Conservation (phyloP, 2,888 invertebrate species). For the Lymantria monacha region DNA sequence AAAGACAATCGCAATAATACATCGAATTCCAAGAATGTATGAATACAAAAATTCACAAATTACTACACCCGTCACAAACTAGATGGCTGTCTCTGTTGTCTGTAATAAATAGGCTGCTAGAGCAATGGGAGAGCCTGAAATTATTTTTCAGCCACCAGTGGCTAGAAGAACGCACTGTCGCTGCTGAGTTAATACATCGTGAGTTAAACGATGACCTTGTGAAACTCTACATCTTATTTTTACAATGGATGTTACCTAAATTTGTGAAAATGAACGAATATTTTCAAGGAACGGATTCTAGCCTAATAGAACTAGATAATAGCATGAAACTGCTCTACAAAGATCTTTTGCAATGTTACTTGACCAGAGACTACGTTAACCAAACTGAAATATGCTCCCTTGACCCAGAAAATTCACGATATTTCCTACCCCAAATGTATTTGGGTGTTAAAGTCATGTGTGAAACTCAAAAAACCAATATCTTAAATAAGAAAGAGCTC, state of each 20-base stretch:
- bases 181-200: constrained; percentile 1
- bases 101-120: constrained; percentile 26
- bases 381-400: constrained; percentile 2
- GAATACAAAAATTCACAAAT: constrained; percentile 12
- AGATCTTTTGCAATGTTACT: constrained; percentile 4
- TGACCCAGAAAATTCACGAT: constrained; percentile 4
- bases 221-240: constrained; percentile 1
- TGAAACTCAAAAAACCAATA: too few relatives aligned
- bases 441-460: too few relatives aligned
- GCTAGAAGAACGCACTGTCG: constrained; percentile 8
- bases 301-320: constrained; percentile 4
- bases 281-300: constrained; percentile 6
- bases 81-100: constrained; percentile 28
- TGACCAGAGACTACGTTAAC: constrained; percentile 3
- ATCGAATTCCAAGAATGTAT: constrained; percentile 5
- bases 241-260: constrained; percentile 10
- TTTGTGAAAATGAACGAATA: constrained; percentile 10
- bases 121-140: constrained; percentile 14
- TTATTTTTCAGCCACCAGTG: constrained; percentile 5
- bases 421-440: constrained; percentile 6
- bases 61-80: constrained; percentile 29
- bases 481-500: too few relatives aligned
- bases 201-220: constrained; percentile 2
- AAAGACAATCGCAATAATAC: constrained; percentile 7
- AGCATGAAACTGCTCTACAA: constrained; percentile 1